Base-by-base conservation (phyloP, 2,888 invertebrate species). In the Euzophera pinguis region DNA sequence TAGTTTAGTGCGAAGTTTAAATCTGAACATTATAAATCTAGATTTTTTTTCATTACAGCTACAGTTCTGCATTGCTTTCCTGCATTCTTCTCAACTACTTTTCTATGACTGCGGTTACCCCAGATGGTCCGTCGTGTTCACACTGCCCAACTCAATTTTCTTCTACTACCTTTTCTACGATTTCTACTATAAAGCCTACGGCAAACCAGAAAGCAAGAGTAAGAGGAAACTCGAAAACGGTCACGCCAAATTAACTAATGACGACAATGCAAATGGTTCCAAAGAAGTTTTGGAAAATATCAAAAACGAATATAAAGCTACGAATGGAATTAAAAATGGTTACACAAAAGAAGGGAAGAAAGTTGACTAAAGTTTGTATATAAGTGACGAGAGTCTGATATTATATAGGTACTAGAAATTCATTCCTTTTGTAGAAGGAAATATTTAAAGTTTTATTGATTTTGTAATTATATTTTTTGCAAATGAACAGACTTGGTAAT, bases 161-260 rank as follows among this genome's bases (percentile, higher is more conserved):
- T 98, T 98, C 91, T 96, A 97, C 81, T 93, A 96, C 75, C 92
- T 98, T 58, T 98, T 98, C 90, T 94, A 94, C 56, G 95, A 98
- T 71, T 98, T 98, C 91, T 98, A 98, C 84, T 94, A 94, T 67
- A 93, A 95, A 71, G 93, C 95, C 0, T 96, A 96, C 76, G 86
- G 85, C 0, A 84, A 76, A 57, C 78, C 84, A 1, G 74, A 59
- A 7, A 80, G 75, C 55, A 78, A 76, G 53, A 55, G 47, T 43
- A 71, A 61, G 57, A 61, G 60, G 51, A 56, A 66, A 47, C 52
- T 64, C 32, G 56, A 60, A 6, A 80, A 80, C 13, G 73, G 69
- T 5, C 60, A 73, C 34, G 53, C 62, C 0, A 78, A 72, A 39
- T 22, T 22, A 22, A 22, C 22, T 3, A 22, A 22, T 22, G 22